Evolutionary conservation across 1,140 invertebrate species (phyloP).

Genomic region (Zaprionus africanus): DNA sequence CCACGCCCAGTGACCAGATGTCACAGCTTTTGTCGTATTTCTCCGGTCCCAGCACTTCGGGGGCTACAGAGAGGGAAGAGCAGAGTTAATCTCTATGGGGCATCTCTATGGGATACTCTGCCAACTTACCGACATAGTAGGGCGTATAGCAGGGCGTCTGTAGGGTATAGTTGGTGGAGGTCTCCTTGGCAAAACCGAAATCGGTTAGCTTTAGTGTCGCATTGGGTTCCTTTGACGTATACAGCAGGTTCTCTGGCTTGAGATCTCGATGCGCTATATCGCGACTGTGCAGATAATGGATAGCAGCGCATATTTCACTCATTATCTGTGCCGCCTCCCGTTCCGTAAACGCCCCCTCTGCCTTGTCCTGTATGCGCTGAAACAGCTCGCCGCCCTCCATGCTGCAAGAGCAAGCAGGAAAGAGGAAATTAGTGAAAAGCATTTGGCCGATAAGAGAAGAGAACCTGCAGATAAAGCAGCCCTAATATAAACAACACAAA

Average conservation of each 20-base stretch:
- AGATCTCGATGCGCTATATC: constrained; percentile 99
- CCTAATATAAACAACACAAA: background rate
- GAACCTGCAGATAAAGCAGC: background rate
- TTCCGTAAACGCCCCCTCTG: constrained; percentile 97
- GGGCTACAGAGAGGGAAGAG: background rate
- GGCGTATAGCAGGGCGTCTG: constrained; percentile 99
- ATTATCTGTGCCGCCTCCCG: constrained; percentile 92
- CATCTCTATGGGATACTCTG: constrained; percentile 13
- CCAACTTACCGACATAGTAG: constrained; percentile 93
- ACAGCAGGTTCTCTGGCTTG: constrained; percentile 96
- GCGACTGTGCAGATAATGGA: constrained; percentile 96
- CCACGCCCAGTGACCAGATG: constrained; percentile 99
- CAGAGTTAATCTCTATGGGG: background rate
- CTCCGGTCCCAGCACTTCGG: constrained; percentile 97
- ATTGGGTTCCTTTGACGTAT: constrained; percentile 88
- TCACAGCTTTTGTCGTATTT: constrained; percentile 99
- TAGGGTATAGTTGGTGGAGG: constrained; percentile 92
- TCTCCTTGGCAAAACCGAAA: constrained; percentile 99
- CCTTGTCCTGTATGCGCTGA: constrained; percentile 97
- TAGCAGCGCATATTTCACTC: constrained; percentile 98
- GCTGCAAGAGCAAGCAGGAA: constrained; percentile 84
- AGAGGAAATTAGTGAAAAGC: background rate
- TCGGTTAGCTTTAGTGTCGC: constrained; percentile 98
- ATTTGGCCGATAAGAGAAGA: background rate
- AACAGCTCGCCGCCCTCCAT: constrained; percentile 99